phyloP scores from a whole-genome alignment of 2,888 invertebrate genomes.

The Drosophila lutescens region DNA sequence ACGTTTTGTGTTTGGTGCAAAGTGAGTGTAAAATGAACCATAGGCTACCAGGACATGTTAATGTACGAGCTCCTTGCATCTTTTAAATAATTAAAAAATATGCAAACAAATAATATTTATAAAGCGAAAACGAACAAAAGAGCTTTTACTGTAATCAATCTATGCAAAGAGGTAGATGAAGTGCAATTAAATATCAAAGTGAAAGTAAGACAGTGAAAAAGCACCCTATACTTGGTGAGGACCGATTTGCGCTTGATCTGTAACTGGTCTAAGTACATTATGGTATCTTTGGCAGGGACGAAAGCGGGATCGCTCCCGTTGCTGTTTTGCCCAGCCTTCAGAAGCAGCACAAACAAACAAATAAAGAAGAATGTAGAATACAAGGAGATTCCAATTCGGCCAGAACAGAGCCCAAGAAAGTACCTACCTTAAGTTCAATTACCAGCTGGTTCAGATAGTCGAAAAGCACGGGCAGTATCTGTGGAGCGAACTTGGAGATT shows the following conservation, averaged over 20 bases:
- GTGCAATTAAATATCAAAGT: conserved; percentile 10
- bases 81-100: too few relatives aligned
- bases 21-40: neutral
- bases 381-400: neutral
- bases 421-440: conserved; percentile 85
- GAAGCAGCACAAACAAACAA: conserved; percentile 57
- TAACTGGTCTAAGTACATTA: conserved; percentile 80
- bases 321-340: conserved; percentile 25
- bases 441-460: conserved; percentile 88
- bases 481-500: conserved; percentile 89
- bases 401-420: too few relatives aligned
- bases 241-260: conserved; percentile 82
- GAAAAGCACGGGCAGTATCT: conserved; percentile 90
- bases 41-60: too few relatives aligned
- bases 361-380: conserved; percentile 35
- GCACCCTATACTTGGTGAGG: conserved; percentile 81
- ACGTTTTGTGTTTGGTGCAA: conserved; percentile 7
- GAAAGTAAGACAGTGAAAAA: conserved; percentile 6
- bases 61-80: too few relatives aligned
- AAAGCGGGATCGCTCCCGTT: conserved; percentile 10
- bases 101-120: too few relatives aligned
- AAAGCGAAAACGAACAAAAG: neutral
- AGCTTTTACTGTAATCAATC: neutral
- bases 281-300: conserved; percentile 74
- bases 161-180: neutral